These are phyloP conservation scores for Rhadinocentrus ornatus DNA, from an alignment of 2,797 vertebrate species.

Conservation along the genomic window DNA sequence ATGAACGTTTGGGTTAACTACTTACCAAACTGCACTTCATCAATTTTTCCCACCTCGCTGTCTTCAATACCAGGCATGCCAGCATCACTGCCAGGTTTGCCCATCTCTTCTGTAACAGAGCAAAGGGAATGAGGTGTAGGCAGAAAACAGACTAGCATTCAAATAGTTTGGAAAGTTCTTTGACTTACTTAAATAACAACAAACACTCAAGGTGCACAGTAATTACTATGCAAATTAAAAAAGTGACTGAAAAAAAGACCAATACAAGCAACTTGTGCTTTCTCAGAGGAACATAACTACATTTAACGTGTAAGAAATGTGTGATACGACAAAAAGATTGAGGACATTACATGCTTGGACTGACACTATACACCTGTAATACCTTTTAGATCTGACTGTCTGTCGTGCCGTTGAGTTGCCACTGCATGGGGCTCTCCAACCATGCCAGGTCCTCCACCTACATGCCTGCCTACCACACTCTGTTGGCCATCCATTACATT, in stretches of 20 bases:
- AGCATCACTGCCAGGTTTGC: slow-evolving; percentile 92
- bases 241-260: not conserved
- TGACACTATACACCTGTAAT: not conserved
- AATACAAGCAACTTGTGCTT: slow-evolving; percentile 7
- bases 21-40: slow-evolving; percentile 89
- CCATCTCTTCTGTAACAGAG: slow-evolving; percentile 83
- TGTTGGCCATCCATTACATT: slow-evolving; percentile 57
- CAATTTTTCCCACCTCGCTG: slow-evolving; percentile 91
- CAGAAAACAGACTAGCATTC: not conserved
- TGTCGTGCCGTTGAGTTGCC: slow-evolving; percentile 65
- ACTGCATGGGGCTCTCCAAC: slow-evolving; percentile 76
- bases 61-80: slow-evolving; percentile 99
- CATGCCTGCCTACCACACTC: slow-evolving; percentile 32
- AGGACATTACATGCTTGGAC: not conserved
- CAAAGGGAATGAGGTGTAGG: slow-evolving; percentile 5
- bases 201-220: not conserved
- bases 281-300: not conserved
- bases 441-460: slow-evolving; percentile 41
- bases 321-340: not conserved
- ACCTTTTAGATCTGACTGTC: slow-evolving; percentile 78
- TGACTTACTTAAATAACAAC: not conserved
- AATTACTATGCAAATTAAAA: not conserved
- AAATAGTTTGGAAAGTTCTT: not conserved
- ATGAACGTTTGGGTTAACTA: not conserved
- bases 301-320: not conserved